phyloP scores from a whole-genome alignment of 2,797 vertebrate genomes.

The Siniperca scherzeri region DNA sequence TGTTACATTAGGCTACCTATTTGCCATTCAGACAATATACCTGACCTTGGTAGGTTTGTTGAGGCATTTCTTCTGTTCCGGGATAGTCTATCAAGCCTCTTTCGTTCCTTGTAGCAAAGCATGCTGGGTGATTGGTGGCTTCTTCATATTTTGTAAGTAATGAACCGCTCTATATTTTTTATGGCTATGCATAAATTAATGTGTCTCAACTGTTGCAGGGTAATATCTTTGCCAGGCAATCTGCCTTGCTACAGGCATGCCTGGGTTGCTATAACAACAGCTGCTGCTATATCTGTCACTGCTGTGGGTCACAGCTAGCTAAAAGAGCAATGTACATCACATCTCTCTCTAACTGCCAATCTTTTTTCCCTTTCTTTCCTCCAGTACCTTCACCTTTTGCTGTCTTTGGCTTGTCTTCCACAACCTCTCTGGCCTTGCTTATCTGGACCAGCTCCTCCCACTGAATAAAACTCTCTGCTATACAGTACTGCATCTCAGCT shows the following conservation, averaged over 20 bases:
- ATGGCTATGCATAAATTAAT: constrained; percentile 46
- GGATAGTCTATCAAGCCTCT: background rate
- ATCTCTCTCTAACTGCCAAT: constrained; percentile 42
- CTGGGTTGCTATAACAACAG: constrained; percentile 82
- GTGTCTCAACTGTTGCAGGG: constrained; percentile 23
- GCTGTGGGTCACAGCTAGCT: constrained; percentile 65
- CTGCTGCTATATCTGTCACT: constrained; percentile 75
- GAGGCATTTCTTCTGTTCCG: background rate
- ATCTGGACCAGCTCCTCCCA: constrained; percentile 13
- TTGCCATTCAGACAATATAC: constrained; percentile 36
- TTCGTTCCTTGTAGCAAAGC: background rate
- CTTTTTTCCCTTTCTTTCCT: constrained; percentile 18
- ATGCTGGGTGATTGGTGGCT: background rate
- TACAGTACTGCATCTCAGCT: background rate
- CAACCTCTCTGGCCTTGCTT: constrained; percentile 8
- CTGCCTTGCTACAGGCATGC: constrained; percentile 59
- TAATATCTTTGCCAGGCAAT: constrained; percentile 53
- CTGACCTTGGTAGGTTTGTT: constrained; percentile 43
- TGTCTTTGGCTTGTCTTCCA: constrained; percentile 17
- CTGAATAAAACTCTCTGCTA: background rate
- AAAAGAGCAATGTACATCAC: constrained; percentile 72
- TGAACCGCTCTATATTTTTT: constrained; percentile 23
- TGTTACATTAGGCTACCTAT: constrained; percentile 31
- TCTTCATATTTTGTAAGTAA: constrained; percentile 19
- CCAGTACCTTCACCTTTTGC: constrained; percentile 15